Conservation (phyloP, 2,113 vertebrate species). For the Psephotus haematonotus region DNA sequence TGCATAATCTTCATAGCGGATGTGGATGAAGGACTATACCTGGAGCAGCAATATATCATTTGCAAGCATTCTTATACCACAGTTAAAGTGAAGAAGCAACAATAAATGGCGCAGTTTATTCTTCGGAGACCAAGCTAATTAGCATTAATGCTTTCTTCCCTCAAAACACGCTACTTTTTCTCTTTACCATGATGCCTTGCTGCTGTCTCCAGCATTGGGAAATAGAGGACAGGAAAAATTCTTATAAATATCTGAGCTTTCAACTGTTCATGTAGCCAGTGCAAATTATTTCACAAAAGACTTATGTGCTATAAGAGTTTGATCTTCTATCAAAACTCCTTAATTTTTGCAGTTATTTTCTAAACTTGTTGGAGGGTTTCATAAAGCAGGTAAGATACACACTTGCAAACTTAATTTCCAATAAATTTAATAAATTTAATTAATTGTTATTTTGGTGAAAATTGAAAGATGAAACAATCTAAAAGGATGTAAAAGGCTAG, state of each 20-base stretch:
- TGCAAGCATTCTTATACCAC: background rate
- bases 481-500: background rate
- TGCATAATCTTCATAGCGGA: background rate
- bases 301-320: background rate
- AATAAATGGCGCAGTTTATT: background rate
- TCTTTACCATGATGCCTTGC: background rate
- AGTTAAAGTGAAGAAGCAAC: background rate
- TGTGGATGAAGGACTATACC: background rate
- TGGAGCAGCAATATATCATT: background rate
- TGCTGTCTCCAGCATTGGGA: background rate
- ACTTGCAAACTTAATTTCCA: background rate
- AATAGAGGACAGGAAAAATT: background rate
- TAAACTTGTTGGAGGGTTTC: background rate
- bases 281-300: background rate
- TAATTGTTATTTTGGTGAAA: background rate
- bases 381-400: background rate
- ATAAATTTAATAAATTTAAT: background rate
- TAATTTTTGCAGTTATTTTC: background rate
- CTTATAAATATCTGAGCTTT: background rate
- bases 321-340: background rate
- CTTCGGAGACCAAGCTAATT: background rate
- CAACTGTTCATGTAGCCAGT: background rate
- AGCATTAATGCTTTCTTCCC: background rate
- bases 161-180: background rate
- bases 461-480: background rate